phyloP scores from a whole-genome alignment of 2,888 invertebrate genomes.

The Plagodis pulveraria region DNA sequence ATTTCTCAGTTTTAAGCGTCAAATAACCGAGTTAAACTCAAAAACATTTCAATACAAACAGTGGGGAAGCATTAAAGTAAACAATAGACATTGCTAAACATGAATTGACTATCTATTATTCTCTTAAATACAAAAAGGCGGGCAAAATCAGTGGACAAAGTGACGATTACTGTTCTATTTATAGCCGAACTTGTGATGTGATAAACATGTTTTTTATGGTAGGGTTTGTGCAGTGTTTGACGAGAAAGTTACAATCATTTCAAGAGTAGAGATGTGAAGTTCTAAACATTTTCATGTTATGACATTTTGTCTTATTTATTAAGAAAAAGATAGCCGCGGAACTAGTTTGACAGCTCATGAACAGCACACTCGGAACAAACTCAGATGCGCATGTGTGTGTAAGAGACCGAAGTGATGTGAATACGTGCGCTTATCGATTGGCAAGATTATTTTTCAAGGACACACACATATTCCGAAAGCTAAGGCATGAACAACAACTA shows the following conservation, averaged over 20 bases:
- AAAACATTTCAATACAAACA: slow-evolving; percentile 48
- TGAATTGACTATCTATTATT: slow-evolving; percentile 42
- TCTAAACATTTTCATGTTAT: slow-evolving; percentile 42
- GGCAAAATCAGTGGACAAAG: slow-evolving; percentile 75
- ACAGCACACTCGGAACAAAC: slow-evolving; percentile 52
- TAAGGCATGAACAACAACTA: slow-evolving; percentile 40
- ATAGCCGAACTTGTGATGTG: slow-evolving; percentile 69
- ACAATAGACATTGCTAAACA: slow-evolving; percentile 44
- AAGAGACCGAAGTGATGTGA: slow-evolving; percentile 73
- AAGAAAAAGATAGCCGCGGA: slow-evolving; percentile 68
- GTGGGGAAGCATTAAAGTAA: slow-evolving; percentile 50
- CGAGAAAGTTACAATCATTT: slow-evolving; percentile 45
- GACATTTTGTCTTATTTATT: slow-evolving; percentile 42
- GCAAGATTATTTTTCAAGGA: slow-evolving; percentile 78
- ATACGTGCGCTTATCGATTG: slow-evolving; percentile 81
- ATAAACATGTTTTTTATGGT: slow-evolving; percentile 56
- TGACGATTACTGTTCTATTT: slow-evolving; percentile 75
- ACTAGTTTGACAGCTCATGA: slow-evolving; percentile 80
- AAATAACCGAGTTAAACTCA: slow-evolving; percentile 51
- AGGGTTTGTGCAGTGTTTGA: slow-evolving; percentile 38
- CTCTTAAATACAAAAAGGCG: slow-evolving; percentile 72
- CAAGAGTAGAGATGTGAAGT: slow-evolving; percentile 35
- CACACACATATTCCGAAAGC: slow-evolving; percentile 44
- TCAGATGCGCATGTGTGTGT: slow-evolving; percentile 72
- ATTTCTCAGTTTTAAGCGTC: slow-evolving; percentile 56